Evolutionary conservation across 2,797 vertebrate genomes (phyloP).

Genomic region (Enteromius anoplus): DNA sequence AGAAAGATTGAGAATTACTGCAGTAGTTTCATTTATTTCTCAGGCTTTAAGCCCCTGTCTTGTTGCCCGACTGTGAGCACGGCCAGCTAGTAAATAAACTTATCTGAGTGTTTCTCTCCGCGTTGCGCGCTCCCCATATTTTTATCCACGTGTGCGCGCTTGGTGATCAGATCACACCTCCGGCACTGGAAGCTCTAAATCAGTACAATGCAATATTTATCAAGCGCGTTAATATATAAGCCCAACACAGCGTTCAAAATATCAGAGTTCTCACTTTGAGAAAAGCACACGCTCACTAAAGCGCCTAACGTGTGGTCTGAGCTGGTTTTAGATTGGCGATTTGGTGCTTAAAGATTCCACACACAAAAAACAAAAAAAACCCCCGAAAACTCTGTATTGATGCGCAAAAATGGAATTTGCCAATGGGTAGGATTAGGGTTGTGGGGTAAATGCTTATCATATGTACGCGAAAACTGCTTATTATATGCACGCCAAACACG

Average conservation of each 20-base stretch:
- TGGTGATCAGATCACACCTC: conserved; percentile 58
- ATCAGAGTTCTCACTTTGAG: conserved; percentile 45
- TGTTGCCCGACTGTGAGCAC: not conserved
- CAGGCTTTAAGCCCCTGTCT: not conserved
- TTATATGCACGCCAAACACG: too few relatives aligned
- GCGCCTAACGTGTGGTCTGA: not conserved
- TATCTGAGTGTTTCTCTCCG: conserved; percentile 43
- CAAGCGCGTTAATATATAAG: conserved; percentile 73
- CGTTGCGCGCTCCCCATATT: not conserved
- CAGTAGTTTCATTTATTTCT: conserved; percentile 37
- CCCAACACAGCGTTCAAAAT: conserved; percentile 41
- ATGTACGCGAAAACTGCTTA: too few relatives aligned
- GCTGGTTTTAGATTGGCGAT: conserved; percentile 6
- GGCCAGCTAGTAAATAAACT: conserved; percentile 47
- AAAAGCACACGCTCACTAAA: conserved; percentile 43
- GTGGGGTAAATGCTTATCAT: too few relatives aligned
- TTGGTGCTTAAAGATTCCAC: not conserved
- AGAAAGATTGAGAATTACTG: conserved; percentile 21
- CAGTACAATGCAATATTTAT: conserved; percentile 83
- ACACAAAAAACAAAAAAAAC: too few relatives aligned
- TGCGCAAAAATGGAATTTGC: too few relatives aligned
- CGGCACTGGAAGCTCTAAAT: conserved; percentile 75
- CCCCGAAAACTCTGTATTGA: too few relatives aligned
- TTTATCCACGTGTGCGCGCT: conserved; percentile 28
- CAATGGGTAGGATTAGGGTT: too few relatives aligned